Conservation (phyloP, 2,113 vertebrate species). For the Daphoenositta chrysoptera region DNA sequence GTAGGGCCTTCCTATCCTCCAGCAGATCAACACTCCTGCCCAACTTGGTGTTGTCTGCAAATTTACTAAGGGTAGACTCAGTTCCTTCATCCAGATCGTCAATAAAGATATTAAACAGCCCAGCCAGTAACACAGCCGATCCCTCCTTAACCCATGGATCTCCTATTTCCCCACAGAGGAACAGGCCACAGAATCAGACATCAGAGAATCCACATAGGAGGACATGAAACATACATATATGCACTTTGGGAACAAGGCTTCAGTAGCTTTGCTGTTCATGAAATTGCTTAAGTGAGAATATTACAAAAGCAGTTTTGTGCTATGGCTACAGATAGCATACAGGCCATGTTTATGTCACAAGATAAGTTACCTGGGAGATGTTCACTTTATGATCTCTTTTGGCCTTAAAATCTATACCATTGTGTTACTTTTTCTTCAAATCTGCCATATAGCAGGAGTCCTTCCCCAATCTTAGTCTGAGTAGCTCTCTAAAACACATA, state of each 20-base stretch:
- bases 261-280: neutral
- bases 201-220: neutral
- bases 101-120: neutral
- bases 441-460: neutral
- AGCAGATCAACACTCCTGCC: neutral
- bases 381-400: neutral
- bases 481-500: neutral
- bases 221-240: rapidly evolving
- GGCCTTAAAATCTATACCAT: neutral
- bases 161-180: neutral
- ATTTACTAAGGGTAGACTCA: neutral
- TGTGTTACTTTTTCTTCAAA: neutral
- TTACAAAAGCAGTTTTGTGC: neutral
- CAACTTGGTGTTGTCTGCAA: rapidly evolving
- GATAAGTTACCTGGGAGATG: neutral
- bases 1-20: neutral
- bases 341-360: neutral
- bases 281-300: neutral
- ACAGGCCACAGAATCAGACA: neutral
- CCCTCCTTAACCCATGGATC: neutral
- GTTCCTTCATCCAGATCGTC: neutral
- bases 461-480: neutral
- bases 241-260: neutral
- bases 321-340: neutral
- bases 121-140: neutral